Conservation (phyloP, 2,113 vertebrate genomes). For the Chinchilla lanigera region DNA sequence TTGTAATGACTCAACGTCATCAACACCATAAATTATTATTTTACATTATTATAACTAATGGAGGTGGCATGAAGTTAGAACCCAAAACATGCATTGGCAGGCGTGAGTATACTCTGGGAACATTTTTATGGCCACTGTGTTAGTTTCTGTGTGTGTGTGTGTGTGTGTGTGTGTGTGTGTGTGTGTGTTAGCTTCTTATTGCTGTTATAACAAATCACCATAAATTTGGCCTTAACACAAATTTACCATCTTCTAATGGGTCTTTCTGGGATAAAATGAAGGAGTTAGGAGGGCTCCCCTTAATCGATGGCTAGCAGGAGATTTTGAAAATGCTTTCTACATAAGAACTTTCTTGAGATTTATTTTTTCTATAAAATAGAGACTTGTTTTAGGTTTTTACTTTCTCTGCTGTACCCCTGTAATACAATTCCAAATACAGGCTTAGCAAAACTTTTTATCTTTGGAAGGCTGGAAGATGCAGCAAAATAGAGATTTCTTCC, state of each 20-base stretch:
- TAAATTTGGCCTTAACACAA: not conserved
- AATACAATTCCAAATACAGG: not conserved
- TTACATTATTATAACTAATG: not conserved
- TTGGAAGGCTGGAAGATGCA: not conserved
- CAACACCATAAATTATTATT: not conserved
- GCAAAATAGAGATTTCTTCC: not conserved
- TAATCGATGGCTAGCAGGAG: not conserved
- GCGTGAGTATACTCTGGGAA: not conserved
- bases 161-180: not conserved
- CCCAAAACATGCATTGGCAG: not conserved
- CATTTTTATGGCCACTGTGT: not conserved
- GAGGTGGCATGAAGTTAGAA: not conserved
- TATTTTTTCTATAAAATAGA: slow-evolving; percentile 2
- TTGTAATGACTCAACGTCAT: not conserved
- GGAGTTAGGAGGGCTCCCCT: not conserved
- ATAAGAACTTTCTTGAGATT: not conserved
- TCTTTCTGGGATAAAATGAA: slow-evolving; percentile 1
- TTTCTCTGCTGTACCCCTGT: not conserved
- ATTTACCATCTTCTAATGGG: not conserved
- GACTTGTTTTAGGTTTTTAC: not conserved
- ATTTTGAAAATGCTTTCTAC: slow-evolving; percentile 11
- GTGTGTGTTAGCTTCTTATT: not conserved
- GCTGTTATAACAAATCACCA: not conserved
- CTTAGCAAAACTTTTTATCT: not conserved
- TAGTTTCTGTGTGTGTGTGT: not conserved